phyloP scores from a whole-genome alignment of 2,888 invertebrate genomes.

The Nephrotoma appendiculata region DNA sequence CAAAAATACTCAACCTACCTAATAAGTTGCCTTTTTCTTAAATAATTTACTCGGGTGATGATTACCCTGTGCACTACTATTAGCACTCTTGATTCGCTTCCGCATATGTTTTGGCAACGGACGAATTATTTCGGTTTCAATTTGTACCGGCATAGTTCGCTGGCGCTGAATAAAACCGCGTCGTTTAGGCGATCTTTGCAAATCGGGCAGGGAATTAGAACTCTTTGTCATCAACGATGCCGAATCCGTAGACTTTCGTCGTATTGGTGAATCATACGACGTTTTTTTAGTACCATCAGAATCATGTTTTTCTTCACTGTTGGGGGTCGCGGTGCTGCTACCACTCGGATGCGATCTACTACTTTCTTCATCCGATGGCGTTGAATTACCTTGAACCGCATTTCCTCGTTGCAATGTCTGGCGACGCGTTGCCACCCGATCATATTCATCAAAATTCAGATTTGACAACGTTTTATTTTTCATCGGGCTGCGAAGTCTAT shows the following conservation, averaged over 20 bases:
- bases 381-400: conserved; percentile 27
- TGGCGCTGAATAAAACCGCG: conserved; percentile 17
- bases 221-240: neutral
- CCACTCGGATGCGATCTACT: neutral
- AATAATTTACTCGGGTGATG: neutral
- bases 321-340: neutral
- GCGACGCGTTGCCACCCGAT: conserved; percentile 23
- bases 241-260: neutral
- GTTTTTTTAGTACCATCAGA: neutral
- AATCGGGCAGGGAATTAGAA: neutral
- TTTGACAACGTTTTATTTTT: neutral
- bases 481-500: neutral
- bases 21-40: neutral
- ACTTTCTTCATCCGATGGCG: conserved; percentile 22
- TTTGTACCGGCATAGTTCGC: conserved; percentile 32
- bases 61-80: conserved; percentile 8
- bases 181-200: neutral
- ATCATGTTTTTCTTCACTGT: neutral
- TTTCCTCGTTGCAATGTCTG: conserved; percentile 28
- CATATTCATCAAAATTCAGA: conserved; percentile 11
- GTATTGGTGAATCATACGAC: neutral
- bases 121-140: conserved; percentile 28
- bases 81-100: conserved; percentile 27
- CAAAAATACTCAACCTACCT: neutral
- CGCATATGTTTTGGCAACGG: conserved; percentile 28